phyloP scores from a whole-genome alignment of 1,140 invertebrate species.

The Oedothorax gibbosus region DNA sequence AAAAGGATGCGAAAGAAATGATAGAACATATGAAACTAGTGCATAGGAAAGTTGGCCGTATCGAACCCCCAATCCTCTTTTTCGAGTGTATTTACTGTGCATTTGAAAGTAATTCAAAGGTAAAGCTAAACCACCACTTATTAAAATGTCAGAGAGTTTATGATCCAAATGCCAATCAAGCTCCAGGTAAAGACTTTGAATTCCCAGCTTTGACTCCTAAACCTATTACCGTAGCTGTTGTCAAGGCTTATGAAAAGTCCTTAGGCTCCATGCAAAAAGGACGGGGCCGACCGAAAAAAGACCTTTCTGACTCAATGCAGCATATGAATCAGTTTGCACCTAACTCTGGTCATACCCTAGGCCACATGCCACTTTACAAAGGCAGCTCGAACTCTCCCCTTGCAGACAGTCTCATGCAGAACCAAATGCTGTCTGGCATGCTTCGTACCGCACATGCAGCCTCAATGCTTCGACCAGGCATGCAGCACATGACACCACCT shows the following conservation, averaged over 20 bases:
- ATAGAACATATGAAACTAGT: constrained; percentile 91
- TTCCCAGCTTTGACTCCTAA: constrained; percentile 86
- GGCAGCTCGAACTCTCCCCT: constrained; percentile 89
- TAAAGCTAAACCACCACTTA: constrained; percentile 89
- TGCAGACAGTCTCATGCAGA: constrained; percentile 67
- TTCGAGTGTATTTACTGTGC: constrained; percentile 95
- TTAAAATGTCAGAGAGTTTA: constrained; percentile 92
- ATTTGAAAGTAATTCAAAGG: constrained; percentile 94
- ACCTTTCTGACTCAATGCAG: constrained; percentile 28
- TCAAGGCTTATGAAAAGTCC: constrained; percentile 65
- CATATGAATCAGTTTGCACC: constrained; percentile 27
- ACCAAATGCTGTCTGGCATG: constrained; percentile 48
- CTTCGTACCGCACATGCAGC: constrained; percentile 36
- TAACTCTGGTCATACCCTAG: constrained; percentile 73
- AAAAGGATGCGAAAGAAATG: constrained; percentile 87
- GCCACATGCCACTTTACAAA: constrained; percentile 79
- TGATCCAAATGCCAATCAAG: constrained; percentile 84
- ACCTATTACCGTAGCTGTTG: constrained; percentile 65
- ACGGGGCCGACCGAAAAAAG: constrained; percentile 47
- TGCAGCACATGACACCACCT: constrained; percentile 24
- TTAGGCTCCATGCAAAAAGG: constrained; percentile 48
- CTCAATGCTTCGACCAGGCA: constrained; percentile 5
- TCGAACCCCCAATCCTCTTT: constrained; percentile 86
- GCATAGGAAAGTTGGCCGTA: constrained; percentile 83
- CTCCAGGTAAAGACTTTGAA: constrained; percentile 88